Evolutionary conservation across 2,888 invertebrate genomes (phyloP), one percentile per base, ranked within the genome.

Genomic region (Xestia xanthographa): DNA sequence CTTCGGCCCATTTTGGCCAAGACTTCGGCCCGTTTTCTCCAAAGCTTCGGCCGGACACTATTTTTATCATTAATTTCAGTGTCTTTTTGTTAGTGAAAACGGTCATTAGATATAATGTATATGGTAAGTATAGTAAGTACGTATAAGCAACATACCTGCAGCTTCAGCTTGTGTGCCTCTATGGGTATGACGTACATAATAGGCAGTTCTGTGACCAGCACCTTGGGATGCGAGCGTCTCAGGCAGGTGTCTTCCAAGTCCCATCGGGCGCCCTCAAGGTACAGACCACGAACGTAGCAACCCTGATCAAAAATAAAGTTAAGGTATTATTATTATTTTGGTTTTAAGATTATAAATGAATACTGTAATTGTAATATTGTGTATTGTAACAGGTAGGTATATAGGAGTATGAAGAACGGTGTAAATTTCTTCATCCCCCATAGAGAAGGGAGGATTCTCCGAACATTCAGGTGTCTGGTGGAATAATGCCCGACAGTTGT

Each of bases 231-330:
- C 45, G 99, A 98, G 86, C 97, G 97, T 79, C 96, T 97, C 84
- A 99, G 95, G 91, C 98, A 98, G 74, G 97, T 97, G 9, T 97
- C 97, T 75, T 97, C 96, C 34, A 97, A 83, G 92, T 98, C 98
- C 99, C 99, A 99, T 65, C 98, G 97, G 0, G 98, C 98, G 0
- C 99, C 99, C 95, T 99, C 99, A 88, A 99, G 94, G 93, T 98
- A 98, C 63, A 99, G 93, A 0, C 98, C 98, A 79, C 97, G 97
- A 11, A 98, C 97, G 91, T 98, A 98, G 92, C 98, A 98, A 17
- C 98, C 98, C 98, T 98, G 88, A 2, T 17, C 17, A 73, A 29
- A 66, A 63, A 79, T 17, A 17, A 41, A 63, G 29, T 29, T 56
- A 1, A 56, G 26, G 14, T 56, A 56, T 17, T 6, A 17, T 5